A percentile compares a stretch with the other conserved stretches of the same genome.
Evolutionary conservation across 2,113 vertebrate genomes (phyloP).

Genomic region (Neolamprologus ventralis): DNA sequence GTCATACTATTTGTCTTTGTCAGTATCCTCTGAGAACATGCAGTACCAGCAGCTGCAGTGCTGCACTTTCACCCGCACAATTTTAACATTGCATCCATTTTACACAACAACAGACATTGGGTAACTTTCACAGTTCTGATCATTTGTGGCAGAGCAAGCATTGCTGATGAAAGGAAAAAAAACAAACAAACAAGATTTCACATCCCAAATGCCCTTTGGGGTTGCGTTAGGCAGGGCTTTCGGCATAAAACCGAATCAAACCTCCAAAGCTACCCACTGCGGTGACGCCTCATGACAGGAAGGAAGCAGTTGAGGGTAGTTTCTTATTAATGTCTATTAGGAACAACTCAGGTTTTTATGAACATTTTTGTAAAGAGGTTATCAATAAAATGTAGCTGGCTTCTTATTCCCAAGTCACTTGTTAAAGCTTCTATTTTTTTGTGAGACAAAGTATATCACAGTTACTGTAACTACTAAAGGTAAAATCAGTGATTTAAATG

Average conservation of each 20-base stretch:
- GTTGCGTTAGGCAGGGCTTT: neutral
- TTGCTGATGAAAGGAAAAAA: neutral
- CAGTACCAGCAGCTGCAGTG: neutral
- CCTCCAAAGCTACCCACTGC: neutral
- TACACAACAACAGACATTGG: neutral
- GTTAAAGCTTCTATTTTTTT: neutral
- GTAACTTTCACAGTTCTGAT: neutral
- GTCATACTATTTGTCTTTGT: neutral
- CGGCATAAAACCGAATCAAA: neutral
- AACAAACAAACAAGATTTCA: neutral
- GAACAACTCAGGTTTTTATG: neutral
- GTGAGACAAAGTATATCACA: neutral
- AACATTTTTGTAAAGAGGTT: neutral
- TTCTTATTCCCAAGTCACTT: neutral
- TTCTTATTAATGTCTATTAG: neutral
- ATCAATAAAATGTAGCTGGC: neutral
- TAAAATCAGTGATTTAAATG: neutral
- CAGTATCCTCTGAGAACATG: neutral
- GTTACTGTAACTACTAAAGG: neutral
- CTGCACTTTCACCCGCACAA: neutral
- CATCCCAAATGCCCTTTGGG: neutral
- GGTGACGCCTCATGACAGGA: neutral
- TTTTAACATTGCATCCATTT: neutral
- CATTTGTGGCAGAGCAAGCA: neutral
- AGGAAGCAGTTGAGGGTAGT: neutral